Percentiles rank a stretch among this genome's conserved stretches.
Conservation (phyloP, 2,113 vertebrate genomes). For the Alouatta palliata region DNA sequence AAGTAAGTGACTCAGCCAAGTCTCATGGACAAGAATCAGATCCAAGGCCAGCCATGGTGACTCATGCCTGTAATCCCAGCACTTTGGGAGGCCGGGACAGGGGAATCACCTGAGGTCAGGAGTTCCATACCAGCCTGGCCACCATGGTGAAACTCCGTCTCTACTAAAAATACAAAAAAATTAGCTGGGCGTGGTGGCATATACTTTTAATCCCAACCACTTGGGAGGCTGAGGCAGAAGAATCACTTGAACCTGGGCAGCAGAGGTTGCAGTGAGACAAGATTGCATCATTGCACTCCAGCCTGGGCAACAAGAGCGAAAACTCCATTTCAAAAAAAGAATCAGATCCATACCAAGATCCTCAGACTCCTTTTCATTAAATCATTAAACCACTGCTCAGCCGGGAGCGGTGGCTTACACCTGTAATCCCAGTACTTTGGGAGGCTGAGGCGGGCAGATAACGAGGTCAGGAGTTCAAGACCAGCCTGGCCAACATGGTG, state of each 20-base stretch:
- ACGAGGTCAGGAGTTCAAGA: not conserved
- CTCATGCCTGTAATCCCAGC: not conserved
- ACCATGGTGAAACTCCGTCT: not conserved
- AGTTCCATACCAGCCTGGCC: not conserved
- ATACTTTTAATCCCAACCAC: not conserved
- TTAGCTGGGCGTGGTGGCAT: not conserved
- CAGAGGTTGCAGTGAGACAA: not conserved
- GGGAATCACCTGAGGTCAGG: not conserved
- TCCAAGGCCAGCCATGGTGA: no score
- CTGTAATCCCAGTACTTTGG: not conserved
- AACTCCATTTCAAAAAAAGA: not conserved
- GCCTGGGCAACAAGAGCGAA: not conserved
- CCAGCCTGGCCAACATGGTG: not conserved
- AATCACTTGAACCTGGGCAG: not conserved
- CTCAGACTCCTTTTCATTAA: no score
- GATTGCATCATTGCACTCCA: not conserved
- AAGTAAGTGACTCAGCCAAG: not conserved
- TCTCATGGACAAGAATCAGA: not conserved
- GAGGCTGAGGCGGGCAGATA: not conserved
- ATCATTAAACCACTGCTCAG: no score
- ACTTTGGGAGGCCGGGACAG: not conserved
- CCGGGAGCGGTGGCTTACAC: not conserved
- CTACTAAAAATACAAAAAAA: not conserved
- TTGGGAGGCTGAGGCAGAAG: not conserved
- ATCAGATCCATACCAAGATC: no score